Conservation (phyloP, 2,113 vertebrate species). For the Hypocryptadius cinnamomeus region DNA sequence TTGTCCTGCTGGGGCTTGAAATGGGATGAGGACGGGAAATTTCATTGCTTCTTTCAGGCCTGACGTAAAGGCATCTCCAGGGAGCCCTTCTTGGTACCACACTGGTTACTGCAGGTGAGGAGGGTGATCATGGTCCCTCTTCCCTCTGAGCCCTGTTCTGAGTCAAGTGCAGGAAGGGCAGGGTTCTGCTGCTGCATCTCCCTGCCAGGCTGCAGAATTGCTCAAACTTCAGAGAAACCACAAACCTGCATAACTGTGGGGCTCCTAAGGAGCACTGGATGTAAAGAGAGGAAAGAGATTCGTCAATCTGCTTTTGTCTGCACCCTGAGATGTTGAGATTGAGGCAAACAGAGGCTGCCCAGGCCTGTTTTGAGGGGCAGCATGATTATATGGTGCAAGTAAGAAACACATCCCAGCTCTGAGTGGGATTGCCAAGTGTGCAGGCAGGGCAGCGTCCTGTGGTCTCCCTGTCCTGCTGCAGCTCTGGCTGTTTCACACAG, state of each 20-base stretch:
- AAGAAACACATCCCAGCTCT: not conserved
- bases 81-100: not conserved
- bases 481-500: not conserved
- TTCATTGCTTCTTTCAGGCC: not conserved
- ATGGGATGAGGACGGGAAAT: not conserved
- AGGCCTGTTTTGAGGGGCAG: not conserved
- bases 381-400: accelerated
- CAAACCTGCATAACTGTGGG: not conserved
- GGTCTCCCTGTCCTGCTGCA: not conserved
- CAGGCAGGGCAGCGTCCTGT: not conserved
- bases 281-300: not conserved
- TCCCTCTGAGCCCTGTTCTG: not conserved
- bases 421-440: not conserved
- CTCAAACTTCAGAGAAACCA: not conserved
- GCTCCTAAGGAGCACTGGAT: not conserved
- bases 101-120: accelerated
- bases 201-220: not conserved
- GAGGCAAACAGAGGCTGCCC: not conserved
- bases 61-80: not conserved
- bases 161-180: accelerated
- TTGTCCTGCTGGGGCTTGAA: not conserved
- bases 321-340: not conserved
- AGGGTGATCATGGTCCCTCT: accelerated
- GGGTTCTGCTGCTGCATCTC: not conserved
- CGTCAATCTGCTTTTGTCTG: not conserved